phyloP scores from a whole-genome alignment of 2,797 vertebrate species.

The Agapornis canus region DNA sequence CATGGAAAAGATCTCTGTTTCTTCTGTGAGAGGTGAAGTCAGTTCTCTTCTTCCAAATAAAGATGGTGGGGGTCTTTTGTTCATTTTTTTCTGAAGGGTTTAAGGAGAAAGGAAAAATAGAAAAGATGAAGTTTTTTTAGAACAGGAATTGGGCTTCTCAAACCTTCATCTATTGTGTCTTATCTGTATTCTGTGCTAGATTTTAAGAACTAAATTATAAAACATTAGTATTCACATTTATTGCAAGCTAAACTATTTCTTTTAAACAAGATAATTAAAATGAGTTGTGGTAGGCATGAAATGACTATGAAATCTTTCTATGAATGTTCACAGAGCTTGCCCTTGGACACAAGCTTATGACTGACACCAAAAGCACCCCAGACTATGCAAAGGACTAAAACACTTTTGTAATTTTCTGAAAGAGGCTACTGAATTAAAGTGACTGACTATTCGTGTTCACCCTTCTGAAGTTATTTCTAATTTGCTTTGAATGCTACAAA shows the following conservation, averaged over 20 bases:
- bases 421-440: neutral
- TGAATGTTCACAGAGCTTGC: constrained; percentile 3
- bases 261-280: constrained; percentile 57
- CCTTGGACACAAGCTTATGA: constrained; percentile 11
- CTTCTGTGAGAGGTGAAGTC: neutral
- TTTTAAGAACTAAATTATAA: constrained; percentile 25
- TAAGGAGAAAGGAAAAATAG: neutral
- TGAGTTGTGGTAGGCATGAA: constrained; percentile 18
- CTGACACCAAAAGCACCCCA: neutral
- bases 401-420: neutral
- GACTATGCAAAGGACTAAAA: neutral
- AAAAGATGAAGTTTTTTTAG: neutral
- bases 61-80: neutral
- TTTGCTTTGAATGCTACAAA: neutral
- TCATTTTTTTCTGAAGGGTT: neutral
- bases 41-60: neutral
- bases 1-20: neutral
- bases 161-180: neutral
- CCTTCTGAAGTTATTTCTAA: neutral
- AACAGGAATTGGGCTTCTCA: neutral
- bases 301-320: constrained; percentile 5
- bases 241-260: constrained; percentile 40
- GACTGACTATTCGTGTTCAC: neutral
- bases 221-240: constrained; percentile 33
- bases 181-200: neutral